phyloP scores from a whole-genome alignment of 2,113 vertebrate species.

The Egretta garzetta region DNA sequence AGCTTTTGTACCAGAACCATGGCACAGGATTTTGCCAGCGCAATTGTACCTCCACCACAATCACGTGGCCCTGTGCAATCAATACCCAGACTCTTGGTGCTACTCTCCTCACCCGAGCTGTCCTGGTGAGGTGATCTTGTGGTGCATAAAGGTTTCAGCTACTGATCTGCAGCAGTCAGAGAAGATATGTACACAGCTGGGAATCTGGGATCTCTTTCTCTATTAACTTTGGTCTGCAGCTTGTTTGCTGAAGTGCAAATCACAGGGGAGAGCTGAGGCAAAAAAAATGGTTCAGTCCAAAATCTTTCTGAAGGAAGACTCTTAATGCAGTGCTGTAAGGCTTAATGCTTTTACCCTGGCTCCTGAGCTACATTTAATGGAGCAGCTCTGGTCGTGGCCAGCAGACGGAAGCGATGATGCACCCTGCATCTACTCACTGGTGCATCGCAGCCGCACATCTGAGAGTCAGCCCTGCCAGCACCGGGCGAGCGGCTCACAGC shows the following conservation, averaged over 20 bases:
- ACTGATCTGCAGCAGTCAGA: neutral
- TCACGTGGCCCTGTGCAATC: neutral
- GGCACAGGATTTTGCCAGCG: neutral
- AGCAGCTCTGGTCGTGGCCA: neutral
- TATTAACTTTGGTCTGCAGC: neutral
- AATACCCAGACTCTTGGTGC: neutral
- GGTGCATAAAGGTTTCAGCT: neutral
- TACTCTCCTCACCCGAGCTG: neutral
- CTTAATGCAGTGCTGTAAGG: neutral
- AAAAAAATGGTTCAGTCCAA: neutral
- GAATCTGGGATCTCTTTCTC: neutral
- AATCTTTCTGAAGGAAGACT: neutral
- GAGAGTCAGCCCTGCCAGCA: neutral
- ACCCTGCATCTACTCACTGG: neutral
- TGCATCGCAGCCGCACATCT: neutral
- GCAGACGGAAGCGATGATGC: neutral
- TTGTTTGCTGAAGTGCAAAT: neutral
- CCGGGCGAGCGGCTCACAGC: fast-evolving
- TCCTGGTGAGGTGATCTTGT: neutral
- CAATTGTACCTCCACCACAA: neutral
- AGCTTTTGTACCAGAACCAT: neutral
- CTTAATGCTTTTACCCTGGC: neutral
- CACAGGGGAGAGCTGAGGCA: neutral
- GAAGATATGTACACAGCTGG: neutral
- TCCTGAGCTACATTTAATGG: neutral